phyloP scores from a whole-genome alignment of 2,888 invertebrate species.

The Andrena trimmerana region DNA sequence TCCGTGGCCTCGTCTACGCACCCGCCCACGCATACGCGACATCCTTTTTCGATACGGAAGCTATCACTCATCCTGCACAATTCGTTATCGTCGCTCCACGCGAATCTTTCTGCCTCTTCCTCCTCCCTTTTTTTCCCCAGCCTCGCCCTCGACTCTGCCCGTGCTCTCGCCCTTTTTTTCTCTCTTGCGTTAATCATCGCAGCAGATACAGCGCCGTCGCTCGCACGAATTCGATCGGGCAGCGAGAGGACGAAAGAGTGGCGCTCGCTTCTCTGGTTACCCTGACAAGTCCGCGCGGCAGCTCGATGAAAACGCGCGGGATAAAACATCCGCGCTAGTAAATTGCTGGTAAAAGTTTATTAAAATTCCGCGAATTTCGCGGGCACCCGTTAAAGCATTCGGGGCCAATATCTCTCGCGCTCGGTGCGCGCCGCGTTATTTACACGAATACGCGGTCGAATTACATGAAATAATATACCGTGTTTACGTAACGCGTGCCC shows the following conservation, averaged over 20 bases:
- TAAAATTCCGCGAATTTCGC: conserved; percentile 15
- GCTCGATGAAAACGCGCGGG: no score
- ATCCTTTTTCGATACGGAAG: conserved; percentile 80
- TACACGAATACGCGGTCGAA: conserved; percentile 30
- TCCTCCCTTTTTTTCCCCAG: conserved; percentile 21
- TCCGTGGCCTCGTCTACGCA: conserved; percentile 58
- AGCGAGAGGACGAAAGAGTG: not conserved
- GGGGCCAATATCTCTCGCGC: conserved; percentile 7
- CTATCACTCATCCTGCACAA: conserved; percentile 81
- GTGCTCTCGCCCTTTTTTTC: not conserved
- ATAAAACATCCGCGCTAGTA: no score
- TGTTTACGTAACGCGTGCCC: conserved; percentile 50
- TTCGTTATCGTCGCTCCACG: conserved; percentile 60
- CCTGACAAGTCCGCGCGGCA: not conserved
- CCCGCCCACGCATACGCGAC: conserved; percentile 75
- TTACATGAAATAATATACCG: conserved; percentile 49
- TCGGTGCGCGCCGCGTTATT: conserved; percentile 14
- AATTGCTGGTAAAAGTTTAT: not conserved
- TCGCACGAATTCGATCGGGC: not conserved
- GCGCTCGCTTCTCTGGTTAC: not conserved
- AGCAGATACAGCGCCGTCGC: conserved; percentile 1
- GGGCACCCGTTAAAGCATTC: conserved; percentile 6
- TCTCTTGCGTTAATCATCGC: conserved; percentile 2
- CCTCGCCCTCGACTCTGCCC: conserved; percentile 39
- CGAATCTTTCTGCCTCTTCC: conserved; percentile 44